Conservation (phyloP, 2,113 vertebrate species). For the Petrocephalus microphthalmus region DNA sequence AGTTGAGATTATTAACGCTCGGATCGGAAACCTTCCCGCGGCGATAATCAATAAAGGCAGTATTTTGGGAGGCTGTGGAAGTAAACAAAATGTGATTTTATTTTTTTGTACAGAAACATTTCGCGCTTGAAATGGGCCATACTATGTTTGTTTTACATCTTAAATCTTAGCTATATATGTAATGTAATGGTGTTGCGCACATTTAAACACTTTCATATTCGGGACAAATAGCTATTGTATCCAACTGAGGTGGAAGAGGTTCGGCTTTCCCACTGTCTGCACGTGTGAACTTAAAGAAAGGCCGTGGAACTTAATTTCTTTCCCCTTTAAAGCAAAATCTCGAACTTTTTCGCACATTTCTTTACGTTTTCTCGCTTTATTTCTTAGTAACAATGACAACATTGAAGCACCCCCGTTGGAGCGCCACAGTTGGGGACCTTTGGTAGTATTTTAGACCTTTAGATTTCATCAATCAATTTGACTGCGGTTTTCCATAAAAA, state of each 20-base stretch:
- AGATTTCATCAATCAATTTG: constrained; percentile 99
- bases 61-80: neutral
- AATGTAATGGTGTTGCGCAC: neutral
- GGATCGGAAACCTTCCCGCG: neutral
- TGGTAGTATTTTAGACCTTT: constrained; percentile 97
- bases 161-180: neutral
- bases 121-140: neutral
- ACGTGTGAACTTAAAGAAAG: constrained; percentile 72
- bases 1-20: neutral
- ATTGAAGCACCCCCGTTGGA: constrained; percentile 95
- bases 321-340: constrained; percentile 74
- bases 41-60: neutral
- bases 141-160: neutral
- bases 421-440: constrained; percentile 98
- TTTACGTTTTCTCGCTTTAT: constrained; percentile 81
- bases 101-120: neutral
- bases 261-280: constrained; percentile 79
- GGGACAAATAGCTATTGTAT: constrained; percentile 65
- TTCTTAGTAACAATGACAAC: constrained; percentile 91
- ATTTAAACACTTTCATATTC: constrained; percentile 8
- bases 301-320: constrained; percentile 22
- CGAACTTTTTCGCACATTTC: constrained; percentile 90
- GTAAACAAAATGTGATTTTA: neutral
- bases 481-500: constrained; percentile 99
- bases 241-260: constrained; percentile 76